phyloP scores from a whole-genome alignment of 2,113 vertebrate species.

The Dipodomys merriami region DNA sequence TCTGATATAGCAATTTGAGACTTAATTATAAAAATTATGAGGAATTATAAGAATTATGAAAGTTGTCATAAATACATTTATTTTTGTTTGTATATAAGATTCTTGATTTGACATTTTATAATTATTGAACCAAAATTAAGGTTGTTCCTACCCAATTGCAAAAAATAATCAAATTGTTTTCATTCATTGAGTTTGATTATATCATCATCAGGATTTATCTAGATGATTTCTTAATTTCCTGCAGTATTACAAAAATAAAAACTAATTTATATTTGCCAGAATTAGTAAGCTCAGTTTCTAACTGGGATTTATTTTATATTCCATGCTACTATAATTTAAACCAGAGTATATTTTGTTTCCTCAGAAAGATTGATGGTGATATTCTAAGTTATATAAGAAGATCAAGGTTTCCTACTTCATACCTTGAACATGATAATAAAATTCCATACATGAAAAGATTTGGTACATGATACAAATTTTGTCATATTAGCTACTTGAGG shows the following conservation, averaged over 20 bases:
- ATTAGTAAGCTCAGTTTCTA: conserved; percentile 39
- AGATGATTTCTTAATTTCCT: neutral
- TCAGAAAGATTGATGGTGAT: conserved; percentile 41
- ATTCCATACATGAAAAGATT: conserved; percentile 25
- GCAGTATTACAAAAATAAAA: neutral
- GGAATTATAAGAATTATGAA: conserved; percentile 8
- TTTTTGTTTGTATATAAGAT: conserved; percentile 82
- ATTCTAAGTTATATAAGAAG: conserved; percentile 26
- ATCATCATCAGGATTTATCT: neutral
- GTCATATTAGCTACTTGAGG: neutral
- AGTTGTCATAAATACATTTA: conserved; percentile 28
- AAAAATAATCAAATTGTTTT: conserved; percentile 56
- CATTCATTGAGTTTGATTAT: conserved; percentile 29
- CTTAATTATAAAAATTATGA: conserved; percentile 37
- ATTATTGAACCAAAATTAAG: conserved; percentile 79
- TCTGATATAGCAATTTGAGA: conserved; percentile 77
- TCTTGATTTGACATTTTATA: conserved; percentile 75
- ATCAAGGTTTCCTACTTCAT: neutral
- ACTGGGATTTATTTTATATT: conserved; percentile 60
- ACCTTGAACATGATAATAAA: conserved; percentile 31
- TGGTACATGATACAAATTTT: conserved; percentile 34
- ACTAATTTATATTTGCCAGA: conserved; percentile 45
- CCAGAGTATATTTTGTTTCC: conserved; percentile 41
- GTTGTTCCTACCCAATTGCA: conserved; percentile 61
- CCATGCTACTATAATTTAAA: conserved; percentile 51